Evolutionary conservation across 2,113 vertebrate species (phyloP), one percentile per base, ranked within the genome.

Genomic region (Peromyscus leucopus): DNA sequence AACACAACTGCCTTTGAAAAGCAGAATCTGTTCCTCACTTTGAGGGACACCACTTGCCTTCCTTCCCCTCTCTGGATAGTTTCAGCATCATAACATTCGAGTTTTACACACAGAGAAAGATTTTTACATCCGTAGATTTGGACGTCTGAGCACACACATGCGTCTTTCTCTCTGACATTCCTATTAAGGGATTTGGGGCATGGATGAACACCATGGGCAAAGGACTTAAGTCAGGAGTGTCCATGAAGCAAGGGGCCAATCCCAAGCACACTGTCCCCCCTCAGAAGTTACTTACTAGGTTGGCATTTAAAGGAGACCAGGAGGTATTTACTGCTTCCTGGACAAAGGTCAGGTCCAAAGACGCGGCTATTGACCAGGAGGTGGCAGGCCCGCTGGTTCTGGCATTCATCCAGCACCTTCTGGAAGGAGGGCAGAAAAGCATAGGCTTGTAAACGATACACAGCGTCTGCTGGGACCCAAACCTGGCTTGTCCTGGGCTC

Each of bases 401-500:
- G 99, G 99, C 99, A 99, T 98, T 99, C 99, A 17, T 99, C 99
- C 97, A 99, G 98, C 96, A 99, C 98, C 98, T 99, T 99, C 99
- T 99, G 98, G 98, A 99, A 98, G 80, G 98, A 98, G 39, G 87
- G 98, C 88, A 98, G 97, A 97, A 98, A 98, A 98, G 86, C 93
- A 98, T 24, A 98, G 97, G 93, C 98, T 98, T 98, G 98, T 98
- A 97, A 98, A 98, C 93, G 46, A 48, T 89, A 93, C 96, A 95
- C 93, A 67, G 82, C 2, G 21, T 87, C 96, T 83, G 67, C 13
- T 94, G 82, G 91, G 90, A 93, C 78, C 91, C 96, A 94, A 94
- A 95, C 69, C 82, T 69, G 76, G 92, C 69, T 85, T 84, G 95
- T 83, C 95, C 89, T 97, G 97, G 94, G 36, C 96, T 92, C 94